Evolutionary conservation across 2,888 invertebrate genomes (phyloP), one percentile per base, ranked within the genome.

Genomic region (Amphiduros pacificus): DNA sequence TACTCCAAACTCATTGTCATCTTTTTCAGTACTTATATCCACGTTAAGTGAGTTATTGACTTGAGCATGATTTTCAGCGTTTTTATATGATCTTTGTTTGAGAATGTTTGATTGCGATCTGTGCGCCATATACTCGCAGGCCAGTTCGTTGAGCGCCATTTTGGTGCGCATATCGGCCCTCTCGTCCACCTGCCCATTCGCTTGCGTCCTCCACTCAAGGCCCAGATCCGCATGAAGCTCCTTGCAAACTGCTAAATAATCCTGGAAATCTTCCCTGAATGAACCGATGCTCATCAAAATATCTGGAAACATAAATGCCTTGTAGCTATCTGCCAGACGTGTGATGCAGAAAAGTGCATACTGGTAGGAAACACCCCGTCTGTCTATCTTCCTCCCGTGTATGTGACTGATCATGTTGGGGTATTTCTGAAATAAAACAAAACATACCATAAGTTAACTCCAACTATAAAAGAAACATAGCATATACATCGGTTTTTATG

Each of bases 301-400:
- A n/a, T 51, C 32, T 32, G 58, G 58, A n/a, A 50, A 58, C 51
- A 58, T 22, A 29, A 20, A 26, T 2, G 31, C 29, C 51, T 31
- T 58, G 58, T 58, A 58, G 20, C 31, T 22, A 11, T 58, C 58
- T 20, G 29, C 36, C 32, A 58, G 22, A 20, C 58, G 58, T 20
- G 58, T 58, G 24, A 51, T 32, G 20, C 58, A 58, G 31, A 50
- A 50, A 22, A 58, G 36, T 9, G 58, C 51, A 29, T 58, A 58
- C 51, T 58, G 58, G 51, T 50, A 58, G 22, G 6, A 24, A 11
- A 50, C 50, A 24, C 22, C 17, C 11, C 29, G 29, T 22, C 58
- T 24, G 49, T 50, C 58, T 31, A 58, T 50, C 22, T 31, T 29
- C 20, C 22, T n/a, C 6, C 58, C 58, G 9, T 17, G 17, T n/a